Evolutionary conservation across 2,888 invertebrate species (phyloP), one percentile per base, ranked within the genome.

Genomic region (Ischnus inquisitorius): DNA sequence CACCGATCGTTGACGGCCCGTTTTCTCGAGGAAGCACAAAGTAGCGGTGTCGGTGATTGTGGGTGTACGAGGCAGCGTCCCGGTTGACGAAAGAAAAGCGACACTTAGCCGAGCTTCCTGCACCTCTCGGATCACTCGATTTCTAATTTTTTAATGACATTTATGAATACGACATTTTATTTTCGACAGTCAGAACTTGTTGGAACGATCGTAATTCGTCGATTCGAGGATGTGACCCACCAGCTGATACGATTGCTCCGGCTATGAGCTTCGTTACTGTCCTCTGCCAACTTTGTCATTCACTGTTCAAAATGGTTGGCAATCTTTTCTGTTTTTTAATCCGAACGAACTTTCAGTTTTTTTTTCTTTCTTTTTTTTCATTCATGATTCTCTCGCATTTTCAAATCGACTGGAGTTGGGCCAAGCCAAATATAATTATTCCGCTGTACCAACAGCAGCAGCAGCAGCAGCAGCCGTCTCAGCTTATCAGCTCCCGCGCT

Each of bases 81-180:
- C 92, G 93, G 93, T 92, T 91, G 93, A 93, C 93, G 93, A 93
- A 93, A 93, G 93, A 93, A 93, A 92, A 92, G 92, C 93, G 92
- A 93, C 93, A 91, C 89, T 90, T 88, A 90, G 91, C 91, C 90
- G 89, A 90, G 90, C 90, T 90, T 90, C 90, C 89, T 85, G 82
- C 86, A 77, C 85, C 74, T 85, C 82, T 84, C 75, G 78, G 67
- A 74, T 83, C 79, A 68, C 77, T 82, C 51, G 85, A 72, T 75
- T 84, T 78, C n/a, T n/a, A 62, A 25, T 60, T 28, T 75, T 41
- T 51, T 41, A 28, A 51, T 51, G 34, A 22, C 54, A 75, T 76
- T 79, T 57, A 16, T 74, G n/a, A 67, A 57, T 57, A 25, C 1
- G 39, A 12, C 41, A 4, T 25, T 60, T 69, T 65, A 68, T 75